Evolutionary conservation across 2,888 invertebrate genomes (phyloP), one percentile per base, ranked within the genome.

Genomic region (Coelopa pilipes): DNA sequence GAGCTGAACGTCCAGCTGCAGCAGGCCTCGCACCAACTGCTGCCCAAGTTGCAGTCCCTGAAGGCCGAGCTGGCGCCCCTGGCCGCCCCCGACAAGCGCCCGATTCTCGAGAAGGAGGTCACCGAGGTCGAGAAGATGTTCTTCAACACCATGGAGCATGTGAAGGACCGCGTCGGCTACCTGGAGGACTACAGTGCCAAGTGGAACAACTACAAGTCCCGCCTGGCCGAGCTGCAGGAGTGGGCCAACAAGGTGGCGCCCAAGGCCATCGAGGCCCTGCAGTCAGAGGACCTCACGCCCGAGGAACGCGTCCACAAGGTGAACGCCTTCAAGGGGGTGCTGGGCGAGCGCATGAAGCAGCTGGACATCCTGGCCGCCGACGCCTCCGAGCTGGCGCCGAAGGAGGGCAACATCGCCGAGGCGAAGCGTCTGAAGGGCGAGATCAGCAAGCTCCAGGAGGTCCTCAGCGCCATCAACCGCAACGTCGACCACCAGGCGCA

Each of bases 191-290:
- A 95, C 81, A 94, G 93, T 80, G 90, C 92, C 53, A 93, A 93
- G 84, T 95, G 95, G 95, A 92, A 91, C 55, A 91, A 92, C 76
- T 92, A 96, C 81, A 94, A 95, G 83, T 89, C 90, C 3, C 92
- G 93, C 80, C 88, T 97, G 15, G 91, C 91, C 49, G 93, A 94
- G 76, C 89, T 97, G 13, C 92, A 93, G 80, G 91, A 91, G 77
- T 96, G 96, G 96, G 92, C 94, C 21, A 91, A 92, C 70, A 92
- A 93, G 82, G 92, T 91, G 81, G 95, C 94, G 17, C 95, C 96
- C 0, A 90, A 92, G 72, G 86, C 92, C 13, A 90, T 96, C 72
- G 91, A 92, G 78, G 92, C 93, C 60, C 90, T 96, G 46, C 92
- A 93, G 77, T 92, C 93, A 53, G 92, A 93, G 80, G 92, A 92